Evolutionary conservation across 1,140 invertebrate species (phyloP).

Genomic region (Zaprionus kolodkinae): DNA sequence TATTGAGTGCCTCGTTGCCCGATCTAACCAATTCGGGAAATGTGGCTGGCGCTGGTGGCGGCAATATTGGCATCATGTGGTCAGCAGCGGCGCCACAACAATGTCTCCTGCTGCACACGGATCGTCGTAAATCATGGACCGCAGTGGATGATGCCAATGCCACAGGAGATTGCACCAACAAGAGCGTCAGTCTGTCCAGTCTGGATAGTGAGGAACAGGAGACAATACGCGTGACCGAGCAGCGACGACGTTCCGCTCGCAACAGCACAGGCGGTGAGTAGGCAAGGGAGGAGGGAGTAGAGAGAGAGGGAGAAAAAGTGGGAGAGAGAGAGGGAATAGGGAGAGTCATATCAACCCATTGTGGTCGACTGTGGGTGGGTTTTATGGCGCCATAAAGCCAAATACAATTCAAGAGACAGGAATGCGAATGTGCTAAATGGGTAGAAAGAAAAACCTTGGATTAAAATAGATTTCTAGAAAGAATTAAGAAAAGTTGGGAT

Average conservation of each 20-base stretch:
- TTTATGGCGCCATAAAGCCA: slow-evolving; percentile 31
- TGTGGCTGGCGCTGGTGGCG: slow-evolving; percentile 28
- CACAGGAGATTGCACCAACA: slow-evolving; percentile 77
- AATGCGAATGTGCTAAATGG: not conserved
- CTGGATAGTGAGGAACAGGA: slow-evolving; percentile 86
- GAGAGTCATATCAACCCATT: not conserved
- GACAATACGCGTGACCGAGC: slow-evolving; percentile 79
- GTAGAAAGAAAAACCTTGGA: too few species aligned
- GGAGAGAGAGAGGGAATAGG: not conserved
- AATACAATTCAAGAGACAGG: slow-evolving; percentile 19
- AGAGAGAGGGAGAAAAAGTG: not conserved
- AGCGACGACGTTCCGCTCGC: slow-evolving; percentile 85
- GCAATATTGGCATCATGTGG: slow-evolving; percentile 59
- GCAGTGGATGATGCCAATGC: slow-evolving; percentile 88
- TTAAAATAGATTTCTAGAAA: too few species aligned
- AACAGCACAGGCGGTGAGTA: slow-evolving; percentile 85
- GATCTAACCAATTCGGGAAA: slow-evolving; percentile 63
- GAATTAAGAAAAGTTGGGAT: too few species aligned
- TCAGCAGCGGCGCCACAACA: slow-evolving; percentile 71
- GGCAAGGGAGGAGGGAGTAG: not conserved
- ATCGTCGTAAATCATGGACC: slow-evolving; percentile 91
- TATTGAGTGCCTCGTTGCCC: slow-evolving; percentile 86
- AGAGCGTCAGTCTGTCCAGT: slow-evolving; percentile 85
- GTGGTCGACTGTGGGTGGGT: slow-evolving; percentile 7
- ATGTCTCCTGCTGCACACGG: slow-evolving; percentile 84